These are phyloP conservation scores for Turritopsis rubra DNA, from an alignment of 30 jellyfish, hydroid and myxozoan genomes.

Conservation along the genomic window DNA sequence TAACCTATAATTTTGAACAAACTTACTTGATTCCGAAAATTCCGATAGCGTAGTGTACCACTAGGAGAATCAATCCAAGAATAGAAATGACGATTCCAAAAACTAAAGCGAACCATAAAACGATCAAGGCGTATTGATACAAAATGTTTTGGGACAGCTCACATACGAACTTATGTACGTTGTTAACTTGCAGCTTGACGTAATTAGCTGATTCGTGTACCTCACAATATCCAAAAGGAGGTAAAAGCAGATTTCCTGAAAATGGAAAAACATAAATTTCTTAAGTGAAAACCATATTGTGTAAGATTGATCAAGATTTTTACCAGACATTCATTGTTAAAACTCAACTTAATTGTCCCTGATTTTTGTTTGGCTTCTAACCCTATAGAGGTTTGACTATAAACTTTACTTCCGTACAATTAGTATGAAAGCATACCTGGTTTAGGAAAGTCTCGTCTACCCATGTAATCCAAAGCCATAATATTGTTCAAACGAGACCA, in stretches of 20 bases:
- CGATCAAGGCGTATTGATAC: neutral
- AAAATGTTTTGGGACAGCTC: neutral
- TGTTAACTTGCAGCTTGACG: neutral
- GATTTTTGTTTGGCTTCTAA: too few relatives aligned
- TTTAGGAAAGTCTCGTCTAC: neutral
- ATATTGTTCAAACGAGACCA: neutral
- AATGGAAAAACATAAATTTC: too few relatives aligned
- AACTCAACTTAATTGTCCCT: too few relatives aligned
- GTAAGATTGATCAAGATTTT: neutral
- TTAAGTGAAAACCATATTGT: neutral
- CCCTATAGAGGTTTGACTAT: neutral
- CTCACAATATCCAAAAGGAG: neutral
- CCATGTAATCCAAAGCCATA: slow-evolving; percentile 2
- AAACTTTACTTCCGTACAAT: neutral
- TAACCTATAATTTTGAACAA: neutral
- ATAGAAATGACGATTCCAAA: neutral
- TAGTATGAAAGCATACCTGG: neutral
- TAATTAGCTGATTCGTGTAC: neutral
- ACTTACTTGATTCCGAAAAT: neutral
- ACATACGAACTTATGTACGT: neutral
- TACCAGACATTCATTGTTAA: neutral
- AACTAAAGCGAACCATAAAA: neutral
- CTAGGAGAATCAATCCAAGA: neutral
- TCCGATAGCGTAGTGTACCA: neutral
- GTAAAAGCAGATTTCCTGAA: neutral